phyloP scores from a whole-genome alignment of 2,888 invertebrate species.

The Harpagoxenus sublaevis region DNA sequence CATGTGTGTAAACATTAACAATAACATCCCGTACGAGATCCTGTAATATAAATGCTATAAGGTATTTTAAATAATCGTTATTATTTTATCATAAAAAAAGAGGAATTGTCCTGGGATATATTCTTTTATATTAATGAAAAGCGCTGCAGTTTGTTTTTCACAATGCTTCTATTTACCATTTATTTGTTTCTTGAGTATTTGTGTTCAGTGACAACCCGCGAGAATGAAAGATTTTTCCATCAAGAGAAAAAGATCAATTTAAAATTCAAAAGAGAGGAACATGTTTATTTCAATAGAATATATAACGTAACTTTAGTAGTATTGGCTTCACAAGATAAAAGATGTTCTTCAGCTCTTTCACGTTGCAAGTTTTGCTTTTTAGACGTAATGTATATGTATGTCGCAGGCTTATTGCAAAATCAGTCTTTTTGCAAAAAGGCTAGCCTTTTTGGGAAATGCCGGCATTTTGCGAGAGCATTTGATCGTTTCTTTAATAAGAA shows the following conservation, averaged over 20 bases:
- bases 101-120: neutral
- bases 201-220: neutral
- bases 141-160: neutral
- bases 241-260: slow-evolving; percentile 12
- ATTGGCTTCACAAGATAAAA: slow-evolving; percentile 1
- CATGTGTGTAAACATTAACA: neutral
- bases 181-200: slow-evolving; percentile 2
- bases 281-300: slow-evolving; percentile 25
- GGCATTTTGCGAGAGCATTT: too few species aligned
- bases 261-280: slow-evolving; percentile 26
- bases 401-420: too few species aligned
- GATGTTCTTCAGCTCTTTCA: neutral
- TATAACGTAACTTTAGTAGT: neutral
- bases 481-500: too few species aligned
- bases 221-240: slow-evolving; percentile 2
- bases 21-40: neutral
- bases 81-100: neutral
- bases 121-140: neutral
- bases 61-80: neutral
- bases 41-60: neutral
- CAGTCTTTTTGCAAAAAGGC: too few species aligned
- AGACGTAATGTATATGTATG: neutral
- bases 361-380: neutral
- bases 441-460: too few species aligned
- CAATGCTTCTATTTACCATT: neutral